These are phyloP conservation scores for Germaria angustata DNA, from an alignment of 2,888 invertebrate species.

Conservation along the genomic window DNA sequence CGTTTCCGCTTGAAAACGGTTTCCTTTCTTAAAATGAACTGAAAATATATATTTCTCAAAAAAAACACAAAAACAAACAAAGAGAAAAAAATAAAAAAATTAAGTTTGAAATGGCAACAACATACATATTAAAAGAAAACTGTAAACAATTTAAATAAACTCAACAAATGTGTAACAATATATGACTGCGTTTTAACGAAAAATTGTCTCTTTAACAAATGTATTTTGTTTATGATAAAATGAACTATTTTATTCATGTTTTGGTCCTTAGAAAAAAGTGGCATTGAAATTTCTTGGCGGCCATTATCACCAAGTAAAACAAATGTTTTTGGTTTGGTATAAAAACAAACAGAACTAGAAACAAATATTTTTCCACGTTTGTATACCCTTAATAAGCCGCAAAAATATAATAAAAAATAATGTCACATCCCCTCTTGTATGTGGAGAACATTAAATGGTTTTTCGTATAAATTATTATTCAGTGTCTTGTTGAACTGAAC, in stretches of 20 bases:
- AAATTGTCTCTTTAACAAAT: neutral
- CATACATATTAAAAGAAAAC: conserved; percentile 27
- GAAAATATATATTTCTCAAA: neutral
- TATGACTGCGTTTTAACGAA: conserved; percentile 9
- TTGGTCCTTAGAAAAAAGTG: conserved; percentile 21
- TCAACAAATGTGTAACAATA: neutral
- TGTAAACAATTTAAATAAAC: conserved; percentile 45
- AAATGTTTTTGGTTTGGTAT: conserved; percentile 10
- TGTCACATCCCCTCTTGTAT: conserved; percentile 64
- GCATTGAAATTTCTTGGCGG: conserved; percentile 62
- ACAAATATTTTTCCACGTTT: conserved; percentile 69
- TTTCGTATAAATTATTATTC: conserved; percentile 53
- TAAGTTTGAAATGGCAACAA: conserved; percentile 1
- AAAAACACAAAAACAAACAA: neutral
- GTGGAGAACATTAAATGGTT: conserved; percentile 51
- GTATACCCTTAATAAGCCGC: conserved; percentile 57
- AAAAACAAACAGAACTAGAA: conserved; percentile 42
- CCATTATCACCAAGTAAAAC: conserved; percentile 57
- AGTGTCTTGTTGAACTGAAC: neutral
- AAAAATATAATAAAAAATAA: conserved; percentile 74
- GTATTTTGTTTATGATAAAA: conserved; percentile 8
- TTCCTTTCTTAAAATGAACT: conserved; percentile 42
- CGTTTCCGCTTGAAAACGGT: conserved; percentile 60
- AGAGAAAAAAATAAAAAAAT: conserved; percentile 17
- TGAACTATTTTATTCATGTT: neutral